Percentiles rank a stretch among this genome's conserved stretches.
phyloP scores from a whole-genome alignment of 2,888 invertebrate genomes.

The Thymelicus sylvestris region DNA sequence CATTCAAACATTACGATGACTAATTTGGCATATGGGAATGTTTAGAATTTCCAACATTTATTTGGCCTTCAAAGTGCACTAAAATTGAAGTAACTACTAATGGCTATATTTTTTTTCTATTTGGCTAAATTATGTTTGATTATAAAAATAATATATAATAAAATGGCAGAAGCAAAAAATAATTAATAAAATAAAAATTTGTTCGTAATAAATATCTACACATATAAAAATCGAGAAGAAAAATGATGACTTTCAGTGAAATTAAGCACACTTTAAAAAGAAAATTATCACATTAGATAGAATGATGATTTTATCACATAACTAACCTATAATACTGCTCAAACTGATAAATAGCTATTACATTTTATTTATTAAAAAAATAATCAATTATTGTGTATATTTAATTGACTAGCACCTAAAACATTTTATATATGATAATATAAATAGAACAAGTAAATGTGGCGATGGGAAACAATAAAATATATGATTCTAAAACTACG shows the following conservation, averaged over 20 bases:
- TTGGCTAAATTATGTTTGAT: not conserved
- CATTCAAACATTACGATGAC: slow-evolving; percentile 55
- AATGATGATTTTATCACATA: slow-evolving; percentile 68
- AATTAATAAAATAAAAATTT: slow-evolving; percentile 6
- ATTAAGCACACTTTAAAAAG: slow-evolving; percentile 61
- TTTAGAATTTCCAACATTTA: slow-evolving; percentile 63
- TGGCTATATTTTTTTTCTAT: slow-evolving; percentile 6
- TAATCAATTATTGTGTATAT: slow-evolving; percentile 71
- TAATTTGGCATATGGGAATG: slow-evolving; percentile 81
- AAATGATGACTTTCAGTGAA: slow-evolving; percentile 52
- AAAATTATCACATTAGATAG: slow-evolving; percentile 69
- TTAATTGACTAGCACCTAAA: slow-evolving; percentile 82
- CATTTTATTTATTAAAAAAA: slow-evolving; percentile 65
- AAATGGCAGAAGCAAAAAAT: slow-evolving; percentile 20
- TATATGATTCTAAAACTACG: not conserved
- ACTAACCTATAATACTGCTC: slow-evolving; percentile 83
- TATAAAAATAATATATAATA: slow-evolving; percentile 10
- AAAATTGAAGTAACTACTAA: slow-evolving; percentile 38
- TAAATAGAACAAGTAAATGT: slow-evolving; percentile 36
- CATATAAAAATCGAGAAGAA: slow-evolving; percentile 26
- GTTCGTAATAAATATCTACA: slow-evolving; percentile 35
- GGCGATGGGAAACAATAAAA: slow-evolving; percentile 23
- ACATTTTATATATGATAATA: slow-evolving; percentile 42
- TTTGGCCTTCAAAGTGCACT: slow-evolving; percentile 54
- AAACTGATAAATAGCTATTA: slow-evolving; percentile 67